Percentiles rank a stretch among this genome's conserved stretches.
These are phyloP conservation scores for Semicossyphus pulcher DNA, from an alignment of 2,113 vertebrate species.

Conservation along the genomic window DNA sequence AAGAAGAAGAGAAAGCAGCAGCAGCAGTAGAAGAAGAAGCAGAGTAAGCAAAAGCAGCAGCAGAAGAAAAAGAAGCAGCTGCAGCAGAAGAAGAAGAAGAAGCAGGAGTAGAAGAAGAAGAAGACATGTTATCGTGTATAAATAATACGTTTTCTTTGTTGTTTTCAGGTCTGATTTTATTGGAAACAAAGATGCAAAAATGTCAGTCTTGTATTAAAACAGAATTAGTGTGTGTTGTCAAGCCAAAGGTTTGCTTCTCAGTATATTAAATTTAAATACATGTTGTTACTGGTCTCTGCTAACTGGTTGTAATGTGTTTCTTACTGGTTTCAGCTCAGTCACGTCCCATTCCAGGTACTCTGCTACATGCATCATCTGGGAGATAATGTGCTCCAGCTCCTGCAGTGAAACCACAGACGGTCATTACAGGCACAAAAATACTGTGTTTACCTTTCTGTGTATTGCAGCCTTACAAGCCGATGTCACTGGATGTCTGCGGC, in stretches of 20 bases:
- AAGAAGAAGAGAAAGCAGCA: too few relatives aligned
- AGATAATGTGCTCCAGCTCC: conserved; percentile 96
- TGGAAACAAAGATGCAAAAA: background rate
- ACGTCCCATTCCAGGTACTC: conserved; percentile 98
- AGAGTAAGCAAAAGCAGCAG: background rate
- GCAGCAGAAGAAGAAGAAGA: too few relatives aligned
- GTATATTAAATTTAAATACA: background rate
- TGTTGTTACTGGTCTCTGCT: background rate
- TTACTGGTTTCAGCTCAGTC: conserved; percentile 92
- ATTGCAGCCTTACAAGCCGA: background rate
- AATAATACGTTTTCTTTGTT: background rate
- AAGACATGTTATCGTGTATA: too few relatives aligned
- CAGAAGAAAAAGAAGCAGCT: background rate
- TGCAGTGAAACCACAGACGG: conserved; percentile 45
- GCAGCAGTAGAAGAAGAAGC: too few relatives aligned
- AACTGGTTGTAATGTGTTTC: conserved; percentile 43
- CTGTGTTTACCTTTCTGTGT: conserved; percentile 57
- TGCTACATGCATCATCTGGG: conserved; percentile 96
- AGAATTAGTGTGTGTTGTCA: background rate
- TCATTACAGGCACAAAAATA: conserved; percentile 85
- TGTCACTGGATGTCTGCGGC: conserved; percentile 21
- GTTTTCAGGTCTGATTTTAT: background rate
- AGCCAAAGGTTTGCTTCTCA: background rate
- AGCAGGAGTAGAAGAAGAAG: too few relatives aligned
- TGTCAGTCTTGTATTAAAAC: background rate